Evolutionary conservation across 2,888 invertebrate genomes (phyloP), one percentile per base, ranked within the genome.

Genomic region (Drosophila sordidapex): DNA sequence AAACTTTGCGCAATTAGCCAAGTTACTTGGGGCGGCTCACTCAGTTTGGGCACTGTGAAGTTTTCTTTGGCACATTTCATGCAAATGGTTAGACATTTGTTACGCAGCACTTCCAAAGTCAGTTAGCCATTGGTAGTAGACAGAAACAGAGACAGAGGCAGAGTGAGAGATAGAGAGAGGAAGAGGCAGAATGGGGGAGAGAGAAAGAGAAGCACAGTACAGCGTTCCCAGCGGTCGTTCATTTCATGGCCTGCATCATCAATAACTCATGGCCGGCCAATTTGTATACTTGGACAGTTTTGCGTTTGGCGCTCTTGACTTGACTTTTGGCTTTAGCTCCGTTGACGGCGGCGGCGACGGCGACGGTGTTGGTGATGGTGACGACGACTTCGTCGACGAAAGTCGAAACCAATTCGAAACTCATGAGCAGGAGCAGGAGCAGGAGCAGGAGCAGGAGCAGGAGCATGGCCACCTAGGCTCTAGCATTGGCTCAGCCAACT

Each of bases 281-380:
- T 87, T 87, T 87, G 89, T 89, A 87, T 87, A 87, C 86, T 87
- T 84, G 85, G 79, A 87, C 89, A 87, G 87, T 84, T 87, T 87
- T 87, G 79, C 66, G 73, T 80, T 74, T 75, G 83, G 74, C 71
- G 79, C 77, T 79, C 86, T 82, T 33, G 33, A 33, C 83, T 85
- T 88, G 81, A 88, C 86, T 83, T 87, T 87, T 79, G 84, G 81
- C 75, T 43, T 57, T 72, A 77, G 69, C 58, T 60, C 15, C 40
- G 56, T 43, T 53, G 60, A 60, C 27, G 51, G 33, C 5, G 25
- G 4, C 10, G 73, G 27, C 49, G 63, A 62, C 5, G 21, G 43
- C 6, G 21, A 65, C 27, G 11, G n/a, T 51, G n/a, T 29, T 27
- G 52, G 43, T 53, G 57, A 60, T 53, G 61, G 57, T 53, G 60